Evolutionary conservation across 1,140 invertebrate species (phyloP), one percentile per base, ranked within the genome.

Genomic region (Musca domestica): DNA sequence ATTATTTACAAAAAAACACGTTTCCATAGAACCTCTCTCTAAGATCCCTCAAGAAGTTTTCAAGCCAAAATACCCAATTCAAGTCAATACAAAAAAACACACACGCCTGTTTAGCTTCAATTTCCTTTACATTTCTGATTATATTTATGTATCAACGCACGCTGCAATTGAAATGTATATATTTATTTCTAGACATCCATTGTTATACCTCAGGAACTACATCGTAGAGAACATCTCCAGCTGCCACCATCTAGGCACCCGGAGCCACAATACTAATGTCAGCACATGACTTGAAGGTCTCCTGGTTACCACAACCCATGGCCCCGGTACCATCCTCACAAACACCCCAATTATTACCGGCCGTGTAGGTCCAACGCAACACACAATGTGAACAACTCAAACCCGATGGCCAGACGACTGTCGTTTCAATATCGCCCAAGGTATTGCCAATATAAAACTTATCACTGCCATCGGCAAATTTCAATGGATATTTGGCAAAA

Each of bases 251-350:
- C 1, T 20, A 4, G 15, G 3, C 61, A 34, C 12, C 19, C 23
- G 67, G 23, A 17, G 20, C 41, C 15, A 41, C 20, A 73, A 92
- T 89, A 10, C 83, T 72, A 52, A 92, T 84, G 76, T 92, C 90
- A 2, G 89, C 86, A 74, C 90, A 92, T 66, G 86, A 85, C 64
- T 87, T 80, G 73, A 91, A 92, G 4, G 83, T 86, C 79, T 92
- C 90, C 72, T 91, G 89, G 1, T 82, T 76, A 17, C 88, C 89
- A 71, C 88, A 90, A 3, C 88, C 88, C 14, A 86, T 2, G 22
- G 71, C 74, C 5, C 73, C 73, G 6, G 20, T 73, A 10, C 82
- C 83, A 65, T 85, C 65, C 2, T 73, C 72, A 71, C 88, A 89
- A 1, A 69, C 52, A 3, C 87, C 87, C 87, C 86, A 88, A 46